phyloP scores from a whole-genome alignment of 2,888 invertebrate genomes.

The Serripes groenlandicus region DNA sequence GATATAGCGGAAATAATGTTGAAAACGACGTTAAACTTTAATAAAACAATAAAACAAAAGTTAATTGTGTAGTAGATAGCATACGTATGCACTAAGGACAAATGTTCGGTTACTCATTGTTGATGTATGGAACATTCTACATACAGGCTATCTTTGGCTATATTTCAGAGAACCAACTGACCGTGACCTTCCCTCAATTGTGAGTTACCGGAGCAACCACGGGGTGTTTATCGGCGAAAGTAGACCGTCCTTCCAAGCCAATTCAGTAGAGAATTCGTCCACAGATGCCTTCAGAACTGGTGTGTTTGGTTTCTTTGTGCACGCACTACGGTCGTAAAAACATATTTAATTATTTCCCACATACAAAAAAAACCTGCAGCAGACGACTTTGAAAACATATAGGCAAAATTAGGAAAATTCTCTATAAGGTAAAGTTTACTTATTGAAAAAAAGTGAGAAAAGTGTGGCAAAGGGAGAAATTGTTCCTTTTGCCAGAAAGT shows the following conservation, averaged over 20 bases:
- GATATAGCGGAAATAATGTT: too few relatives aligned
- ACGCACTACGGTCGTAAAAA: too few relatives aligned
- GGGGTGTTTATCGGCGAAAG: constrained; percentile 5
- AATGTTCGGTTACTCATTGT: background rate
- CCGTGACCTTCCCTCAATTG: constrained; percentile 9
- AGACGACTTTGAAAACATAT: too few relatives aligned
- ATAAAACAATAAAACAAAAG: background rate
- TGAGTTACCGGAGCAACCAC: constrained; percentile 19
- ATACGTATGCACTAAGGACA: background rate
- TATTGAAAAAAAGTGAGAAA: too few relatives aligned
- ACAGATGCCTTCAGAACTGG: constrained; percentile 5
- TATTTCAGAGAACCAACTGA: background rate
- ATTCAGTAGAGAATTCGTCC: background rate
- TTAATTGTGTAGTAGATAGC: background rate
- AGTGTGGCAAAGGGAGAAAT: too few relatives aligned
- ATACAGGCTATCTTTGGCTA: background rate
- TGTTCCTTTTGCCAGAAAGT: too few relatives aligned
- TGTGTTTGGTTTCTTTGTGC: background rate
- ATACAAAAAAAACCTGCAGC: too few relatives aligned
- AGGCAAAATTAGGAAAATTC: too few relatives aligned
- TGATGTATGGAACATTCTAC: background rate
- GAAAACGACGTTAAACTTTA: too few relatives aligned
- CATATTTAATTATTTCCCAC: too few relatives aligned
- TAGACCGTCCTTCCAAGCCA: constrained; percentile 2
- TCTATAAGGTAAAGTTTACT: too few relatives aligned